Conservation (phyloP, 2,888 invertebrate genomes). For the Gnatocerus cornutus region DNA sequence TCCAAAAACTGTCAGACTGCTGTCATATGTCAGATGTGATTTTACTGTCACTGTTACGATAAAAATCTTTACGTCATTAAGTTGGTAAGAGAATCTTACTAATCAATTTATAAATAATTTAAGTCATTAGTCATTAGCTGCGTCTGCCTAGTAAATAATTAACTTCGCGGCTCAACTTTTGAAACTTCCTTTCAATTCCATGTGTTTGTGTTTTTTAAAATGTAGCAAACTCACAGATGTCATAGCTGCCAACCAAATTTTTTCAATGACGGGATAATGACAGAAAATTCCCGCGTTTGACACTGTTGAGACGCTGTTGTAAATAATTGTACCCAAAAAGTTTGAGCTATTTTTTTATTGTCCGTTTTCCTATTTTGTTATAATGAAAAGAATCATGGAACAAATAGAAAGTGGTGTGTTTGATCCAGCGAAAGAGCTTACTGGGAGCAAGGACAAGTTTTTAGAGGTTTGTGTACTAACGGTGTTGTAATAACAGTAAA, state of each 20-base stretch:
- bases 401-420: slow-evolving; percentile 22
- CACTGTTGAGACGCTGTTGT: slow-evolving; percentile 28
- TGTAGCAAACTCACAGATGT: neutral
- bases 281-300: slow-evolving; percentile 39
- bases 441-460: slow-evolving; percentile 9
- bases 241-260: slow-evolving; percentile 15
- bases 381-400: slow-evolving; percentile 19
- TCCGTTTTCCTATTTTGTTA: neutral
- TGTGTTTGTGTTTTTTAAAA: neutral
- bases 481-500: slow-evolving; percentile 2
- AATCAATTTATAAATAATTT: slow-evolving; percentile 3
- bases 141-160: neutral
- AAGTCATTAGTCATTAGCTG: slow-evolving; percentile 3
- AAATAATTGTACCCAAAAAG: slow-evolving; percentile 14
- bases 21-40: no score
- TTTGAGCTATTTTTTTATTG: neutral
- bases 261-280: slow-evolving; percentile 9
- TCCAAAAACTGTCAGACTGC: slow-evolving; percentile 11
- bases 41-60: no score
- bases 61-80: neutral
- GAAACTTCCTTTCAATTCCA: neutral
- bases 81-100: slow-evolving; percentile 1
- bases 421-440: slow-evolving; percentile 10
- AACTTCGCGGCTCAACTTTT: neutral
- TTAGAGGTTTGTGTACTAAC: slow-evolving; percentile 26